These are phyloP conservation scores for Amphipoea lucens DNA, from an alignment of 2,888 invertebrate species.

Conservation along the genomic window DNA sequence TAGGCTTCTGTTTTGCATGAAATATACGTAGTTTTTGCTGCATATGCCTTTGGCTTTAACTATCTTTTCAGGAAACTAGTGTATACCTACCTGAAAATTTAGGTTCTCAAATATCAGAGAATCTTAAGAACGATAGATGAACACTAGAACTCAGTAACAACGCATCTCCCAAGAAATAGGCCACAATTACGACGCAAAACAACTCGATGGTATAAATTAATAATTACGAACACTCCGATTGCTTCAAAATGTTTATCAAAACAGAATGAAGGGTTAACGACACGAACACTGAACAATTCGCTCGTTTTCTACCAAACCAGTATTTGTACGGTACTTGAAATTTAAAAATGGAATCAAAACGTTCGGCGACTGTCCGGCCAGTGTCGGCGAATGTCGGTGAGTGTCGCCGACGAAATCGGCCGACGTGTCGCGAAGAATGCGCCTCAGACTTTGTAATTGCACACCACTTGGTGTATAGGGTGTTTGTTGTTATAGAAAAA, in stretches of 20 bases:
- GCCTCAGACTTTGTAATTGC: constrained; percentile 80
- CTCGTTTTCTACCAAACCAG: constrained; percentile 63
- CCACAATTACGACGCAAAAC: background rate
- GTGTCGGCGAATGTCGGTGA: constrained; percentile 58
- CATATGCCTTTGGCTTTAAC: background rate
- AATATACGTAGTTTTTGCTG: background rate
- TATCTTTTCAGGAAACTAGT: background rate
- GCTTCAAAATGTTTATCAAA: constrained; percentile 42
- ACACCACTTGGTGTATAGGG: constrained; percentile 70
- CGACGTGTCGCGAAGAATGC: constrained; percentile 86
- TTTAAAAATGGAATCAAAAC: constrained; percentile 70
- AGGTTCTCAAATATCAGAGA: background rate
- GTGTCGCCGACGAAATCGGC: constrained; percentile 69
- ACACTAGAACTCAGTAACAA: background rate
- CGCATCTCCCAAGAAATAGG: background rate
- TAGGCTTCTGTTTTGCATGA: background rate
- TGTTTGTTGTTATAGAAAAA: constrained; percentile 55
- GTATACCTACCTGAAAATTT: no score
- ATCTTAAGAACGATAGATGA: background rate
- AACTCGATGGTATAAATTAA: constrained; percentile 14
- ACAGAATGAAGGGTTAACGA: constrained; percentile 66
- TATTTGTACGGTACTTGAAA: constrained; percentile 67
- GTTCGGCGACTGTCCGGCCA: constrained; percentile 52
- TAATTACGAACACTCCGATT: constrained; percentile 14
- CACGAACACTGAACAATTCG: constrained; percentile 55